Conservation (phyloP, 64 coral and sea anemone species). For the Anthopleura sola region DNA sequence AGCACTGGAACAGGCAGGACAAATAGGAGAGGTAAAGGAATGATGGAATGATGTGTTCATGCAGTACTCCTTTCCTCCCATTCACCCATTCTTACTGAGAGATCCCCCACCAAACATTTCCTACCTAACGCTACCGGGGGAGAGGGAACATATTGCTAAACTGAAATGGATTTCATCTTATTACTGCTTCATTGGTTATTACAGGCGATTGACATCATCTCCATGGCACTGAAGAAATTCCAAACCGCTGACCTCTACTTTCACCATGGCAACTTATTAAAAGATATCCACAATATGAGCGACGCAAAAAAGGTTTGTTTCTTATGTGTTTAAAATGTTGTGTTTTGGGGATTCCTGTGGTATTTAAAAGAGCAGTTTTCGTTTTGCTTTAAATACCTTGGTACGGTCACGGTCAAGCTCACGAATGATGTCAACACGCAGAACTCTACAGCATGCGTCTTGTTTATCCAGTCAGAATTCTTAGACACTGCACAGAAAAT, state of each 20-base stretch:
- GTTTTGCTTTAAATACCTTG: no score
- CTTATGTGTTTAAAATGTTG: background rate
- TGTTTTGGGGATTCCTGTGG: background rate
- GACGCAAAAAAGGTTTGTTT: slow-evolving; percentile 63
- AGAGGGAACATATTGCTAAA: no score
- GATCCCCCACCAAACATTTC: no score
- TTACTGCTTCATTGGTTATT: background rate
- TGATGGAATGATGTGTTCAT: no score
- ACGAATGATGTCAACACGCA: no score
- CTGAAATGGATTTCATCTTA: background rate
- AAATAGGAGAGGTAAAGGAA: slow-evolving; percentile 39
- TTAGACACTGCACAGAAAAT: no score
- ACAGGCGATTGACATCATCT: slow-evolving; percentile 3
- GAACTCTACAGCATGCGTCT: no score
- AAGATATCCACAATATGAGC: slow-evolving; percentile 64
- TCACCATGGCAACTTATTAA: slow-evolving; percentile 66
- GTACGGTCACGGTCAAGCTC: no score
- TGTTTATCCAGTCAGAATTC: no score
- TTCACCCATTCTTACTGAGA: no score
- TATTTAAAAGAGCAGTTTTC: background rate
- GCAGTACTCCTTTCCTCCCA: no score
- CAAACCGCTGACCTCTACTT: slow-evolving; percentile 51
- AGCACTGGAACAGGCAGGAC: slow-evolving; percentile 43
- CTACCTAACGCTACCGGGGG: no score
- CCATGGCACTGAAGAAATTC: background rate